Base-by-base conservation (phyloP, 2,888 invertebrate species). In the Notocelia uddmanniana region DNA sequence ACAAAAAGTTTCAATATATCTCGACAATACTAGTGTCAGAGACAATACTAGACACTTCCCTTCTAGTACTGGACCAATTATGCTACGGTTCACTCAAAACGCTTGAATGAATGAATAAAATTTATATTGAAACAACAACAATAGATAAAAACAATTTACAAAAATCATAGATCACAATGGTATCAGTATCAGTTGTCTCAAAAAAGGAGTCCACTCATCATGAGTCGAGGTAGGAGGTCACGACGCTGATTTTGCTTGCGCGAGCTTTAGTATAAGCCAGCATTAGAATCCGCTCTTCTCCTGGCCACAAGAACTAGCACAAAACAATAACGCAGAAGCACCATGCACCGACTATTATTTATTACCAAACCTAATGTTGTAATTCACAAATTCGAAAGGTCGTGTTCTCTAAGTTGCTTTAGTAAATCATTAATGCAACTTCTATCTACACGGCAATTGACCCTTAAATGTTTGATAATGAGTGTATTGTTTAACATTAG, bases 361-460 rank as follows among this genome's bases (percentile, higher is more conserved):
- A 74, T 78, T 79, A 69, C 73, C 73, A 74, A 76, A 80, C 74
- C n/a, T n/a, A 70, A 74, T 80, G 74, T 76, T 69, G 83, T 79
- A 85, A 86, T 80, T 74, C 74, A 77, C 37, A 76, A 31, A 31
- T 31, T 31, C 31, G 31, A 31, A 78, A 63, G 63, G 69, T 50
- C 55, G 62, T 52, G 37, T 50, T 57, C 50, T 55, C 1, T 71
- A 15, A 34, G 19, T 23, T 64, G 10, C 59, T 45, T 67, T 52
- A 64, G 64, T 23, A 23, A 21, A 64, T 54, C 54, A n/a, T 41
- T 52, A 52, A 37, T 64, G 64, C 19, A 63, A 50, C 26, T 26
- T 55, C 19, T 63, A 34, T 54, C 52, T 52, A 18, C n/a, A 52
- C 19, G 31, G 15, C 21, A 21, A 23, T 48, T 23, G n/a, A 55